These are phyloP conservation scores for Epicauta chinensis DNA, from an alignment of 1,140 invertebrate genomes.

Conservation along the genomic window DNA sequence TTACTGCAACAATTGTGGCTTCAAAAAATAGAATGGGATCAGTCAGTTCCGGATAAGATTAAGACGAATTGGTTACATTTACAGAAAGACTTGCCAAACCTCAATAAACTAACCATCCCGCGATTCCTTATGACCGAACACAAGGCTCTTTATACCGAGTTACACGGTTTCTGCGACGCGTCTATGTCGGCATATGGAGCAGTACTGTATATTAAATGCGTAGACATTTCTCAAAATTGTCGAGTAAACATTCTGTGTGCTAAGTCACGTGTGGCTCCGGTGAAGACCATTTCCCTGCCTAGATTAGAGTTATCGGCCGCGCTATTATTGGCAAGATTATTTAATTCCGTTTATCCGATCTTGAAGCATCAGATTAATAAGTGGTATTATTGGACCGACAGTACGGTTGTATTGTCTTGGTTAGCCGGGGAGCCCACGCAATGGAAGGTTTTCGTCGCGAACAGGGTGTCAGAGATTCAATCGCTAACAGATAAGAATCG, in stretches of 20 bases:
- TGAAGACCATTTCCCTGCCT: constrained; percentile 38
- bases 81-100: too few species aligned
- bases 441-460: constrained; percentile 30
- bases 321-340: constrained; percentile 26
- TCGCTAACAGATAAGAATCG: not conserved
- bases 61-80: not conserved
- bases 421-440: constrained; percentile 17
- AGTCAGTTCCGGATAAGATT: constrained; percentile 15
- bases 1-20: constrained; percentile 32
- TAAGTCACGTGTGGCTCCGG: constrained; percentile 40
- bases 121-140: too few species aligned
- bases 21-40: constrained; percentile 31
- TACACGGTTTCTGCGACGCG: constrained; percentile 29
- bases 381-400: not conserved
- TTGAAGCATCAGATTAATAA: constrained; percentile 2
- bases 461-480: constrained; percentile 14
- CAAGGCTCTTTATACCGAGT: constrained; percentile 5
- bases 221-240: not conserved
- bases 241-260: constrained; percentile 22
- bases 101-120: too few species aligned
- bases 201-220: constrained; percentile 22
- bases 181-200: constrained; percentile 29
- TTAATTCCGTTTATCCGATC: too few species aligned
- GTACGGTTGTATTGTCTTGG: constrained; percentile 17
- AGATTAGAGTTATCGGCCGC: constrained; percentile 43